Base-by-base conservation (phyloP, 64 coral and sea anemone genomes). In the Pocillopora verrucosa region DNA sequence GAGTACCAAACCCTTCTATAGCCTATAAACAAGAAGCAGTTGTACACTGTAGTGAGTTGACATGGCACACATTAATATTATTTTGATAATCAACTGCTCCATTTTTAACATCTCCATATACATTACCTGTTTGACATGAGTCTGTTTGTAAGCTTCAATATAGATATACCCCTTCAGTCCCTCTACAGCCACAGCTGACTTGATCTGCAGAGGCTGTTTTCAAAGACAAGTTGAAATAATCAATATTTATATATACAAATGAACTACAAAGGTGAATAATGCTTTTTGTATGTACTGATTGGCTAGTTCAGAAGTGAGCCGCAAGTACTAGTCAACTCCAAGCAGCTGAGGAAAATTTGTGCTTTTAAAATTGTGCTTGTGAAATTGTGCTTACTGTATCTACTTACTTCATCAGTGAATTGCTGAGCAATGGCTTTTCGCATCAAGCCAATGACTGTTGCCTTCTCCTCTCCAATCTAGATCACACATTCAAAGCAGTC, bases 371-470 rank as follows among this genome's bases (percentile, higher is more conserved):
- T 56, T 1, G 58, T 22, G n/a, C 16, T 24, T 10, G 38, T 11
- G 9, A 80, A 3, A 16, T 56, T 1, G 58, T 22, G n/a, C 16
- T 24, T 10, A 24, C 6, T 22, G 5, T 17, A 24, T 63, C 20
- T 1, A 15, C 22, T 30, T 87, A 90, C 93, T 64, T 99, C 97
- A 93, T 99, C 97, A 56, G 88, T 95, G 34, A 93, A 99, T 85
- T 99, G 93, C 70, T 93, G 97, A 78, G 97, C 87, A 37, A 99
- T 92, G 17, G 97, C 97, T 86, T 99, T 99, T 74, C 97, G 95
- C 97, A 99, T 99, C 36, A 98, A 30, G 11, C 93, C 96, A 95
- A 98, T 98, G 14, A 98, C 96, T n/a, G 96, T 98, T 6, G 96
- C 83, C 58, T 98, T 98, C 74, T 98, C 96, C 78, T 98, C 96